Evolutionary conservation across 2,888 invertebrate species (phyloP).

Genomic region (Aleiodes leptofemur): DNA sequence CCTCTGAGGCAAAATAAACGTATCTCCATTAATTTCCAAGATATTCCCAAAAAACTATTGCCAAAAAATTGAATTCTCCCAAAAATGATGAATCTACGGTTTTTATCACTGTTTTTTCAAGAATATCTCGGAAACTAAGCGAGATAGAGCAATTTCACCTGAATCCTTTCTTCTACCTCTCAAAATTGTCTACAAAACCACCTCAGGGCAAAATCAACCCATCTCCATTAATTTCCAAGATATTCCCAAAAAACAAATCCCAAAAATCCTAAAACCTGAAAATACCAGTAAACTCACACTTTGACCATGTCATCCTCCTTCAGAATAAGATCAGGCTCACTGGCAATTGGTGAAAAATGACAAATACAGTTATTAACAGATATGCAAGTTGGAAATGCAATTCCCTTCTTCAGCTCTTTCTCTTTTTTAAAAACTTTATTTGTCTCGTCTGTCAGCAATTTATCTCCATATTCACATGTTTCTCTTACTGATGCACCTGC

Average conservation of each 20-base stretch:
- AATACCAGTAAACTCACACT: conserved; percentile 83
- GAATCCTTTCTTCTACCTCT: too few species aligned
- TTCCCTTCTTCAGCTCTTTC: conserved; percentile 98
- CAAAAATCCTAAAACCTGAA: conserved; percentile 2
- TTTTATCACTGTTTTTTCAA: too few species aligned
- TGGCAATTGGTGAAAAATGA: conserved; percentile 97
- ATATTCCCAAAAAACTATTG: too few species aligned
- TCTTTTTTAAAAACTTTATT: conserved; percentile 98
- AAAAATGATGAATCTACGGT: too few species aligned
- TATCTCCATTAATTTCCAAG: too few species aligned
- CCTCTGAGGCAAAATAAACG: too few species aligned
- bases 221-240: too few species aligned
- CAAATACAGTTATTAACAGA: conserved; percentile 99
- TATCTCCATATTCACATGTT: conserved; percentile 95
- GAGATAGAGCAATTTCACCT: neutral
- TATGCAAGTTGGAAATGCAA: conserved; percentile 99
- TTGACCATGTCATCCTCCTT: conserved; percentile 97
- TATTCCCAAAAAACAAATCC: too few species aligned
- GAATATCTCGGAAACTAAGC: too few species aligned
- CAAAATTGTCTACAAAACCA: too few species aligned
- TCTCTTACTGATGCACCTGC: conserved; percentile 92
- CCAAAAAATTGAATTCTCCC: too few species aligned
- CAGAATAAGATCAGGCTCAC: conserved; percentile 90
- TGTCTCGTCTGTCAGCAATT: conserved; percentile 91
- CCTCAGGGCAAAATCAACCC: too few species aligned